phyloP scores from a whole-genome alignment of 2,888 invertebrate species.

The Lasioglossum malachurum region DNA sequence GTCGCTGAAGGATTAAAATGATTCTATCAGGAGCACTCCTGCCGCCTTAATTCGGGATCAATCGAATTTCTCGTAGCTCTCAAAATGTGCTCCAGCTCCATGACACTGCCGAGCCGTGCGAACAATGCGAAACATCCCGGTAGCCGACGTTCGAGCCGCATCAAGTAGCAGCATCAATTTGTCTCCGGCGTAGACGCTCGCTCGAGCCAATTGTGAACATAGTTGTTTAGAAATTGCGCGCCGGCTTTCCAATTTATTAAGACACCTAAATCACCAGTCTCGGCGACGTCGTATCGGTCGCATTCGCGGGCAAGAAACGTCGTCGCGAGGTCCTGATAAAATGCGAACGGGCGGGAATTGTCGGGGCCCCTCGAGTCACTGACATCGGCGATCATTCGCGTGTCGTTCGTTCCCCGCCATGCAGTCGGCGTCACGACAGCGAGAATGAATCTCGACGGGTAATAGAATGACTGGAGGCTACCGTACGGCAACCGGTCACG shows the following conservation, averaged over 20 bases:
- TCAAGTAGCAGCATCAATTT: background rate
- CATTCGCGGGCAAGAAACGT: background rate
- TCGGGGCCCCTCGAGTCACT: background rate
- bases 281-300: background rate
- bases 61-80: background rate
- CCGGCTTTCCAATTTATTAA: slow-evolving; percentile 31
- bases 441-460: slow-evolving; percentile 45
- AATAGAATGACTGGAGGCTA: slow-evolving; percentile 47
- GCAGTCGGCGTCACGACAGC: slow-evolving; percentile 13
- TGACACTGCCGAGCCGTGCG: background rate
- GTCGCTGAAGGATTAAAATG: too few species aligned
- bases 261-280: slow-evolving; percentile 10
- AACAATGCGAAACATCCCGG: background rate
- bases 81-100: background rate
- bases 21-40: too few species aligned
- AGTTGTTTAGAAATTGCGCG: slow-evolving; percentile 4
- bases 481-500: slow-evolving; percentile 48
- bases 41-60: background rate
- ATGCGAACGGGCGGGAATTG: slow-evolving; percentile 1
- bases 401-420: background rate
- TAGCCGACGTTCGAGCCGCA: background rate
- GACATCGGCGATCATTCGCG: slow-evolving; percentile 27
- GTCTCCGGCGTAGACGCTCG: background rate
- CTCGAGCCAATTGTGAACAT: background rate
- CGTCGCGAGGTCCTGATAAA: background rate